A percentile compares a stretch with the other conserved stretches of the same genome.
Conservation (phyloP, 2,888 invertebrate species). For the Alloscopus bannaensis region DNA sequence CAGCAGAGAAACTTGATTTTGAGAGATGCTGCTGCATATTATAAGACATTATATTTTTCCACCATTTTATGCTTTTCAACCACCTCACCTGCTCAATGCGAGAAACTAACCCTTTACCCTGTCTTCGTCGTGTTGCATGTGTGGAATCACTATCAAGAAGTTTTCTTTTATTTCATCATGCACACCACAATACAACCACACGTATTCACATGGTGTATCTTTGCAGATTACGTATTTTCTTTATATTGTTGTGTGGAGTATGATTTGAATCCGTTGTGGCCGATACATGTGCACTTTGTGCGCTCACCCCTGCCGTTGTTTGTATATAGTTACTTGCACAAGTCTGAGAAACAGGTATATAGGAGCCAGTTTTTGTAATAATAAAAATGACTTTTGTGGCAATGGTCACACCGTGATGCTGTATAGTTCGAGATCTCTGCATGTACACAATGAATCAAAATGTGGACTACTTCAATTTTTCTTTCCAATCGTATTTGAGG, state of each 20-base stretch:
- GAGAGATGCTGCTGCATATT: neutral
- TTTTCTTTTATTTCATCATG: neutral
- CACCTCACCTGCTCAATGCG: neutral
- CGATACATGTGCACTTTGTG: too few species aligned
- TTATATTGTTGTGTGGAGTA: too few species aligned
- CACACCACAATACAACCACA: neutral
- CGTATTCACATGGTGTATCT: too few species aligned
- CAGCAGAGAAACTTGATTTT: neutral
- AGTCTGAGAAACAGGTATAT: neutral
- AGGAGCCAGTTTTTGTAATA: conserved; percentile 4
- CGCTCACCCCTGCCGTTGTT: too few species aligned
- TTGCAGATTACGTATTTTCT: too few species aligned
- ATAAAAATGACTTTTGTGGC: neutral
- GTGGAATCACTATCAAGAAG: neutral
- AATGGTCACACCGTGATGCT: neutral
- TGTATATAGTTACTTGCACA: conserved; percentile 10
- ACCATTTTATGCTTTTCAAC: neutral
- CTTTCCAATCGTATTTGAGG: too few species aligned
- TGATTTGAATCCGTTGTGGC: too few species aligned
- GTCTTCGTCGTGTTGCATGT: neutral
- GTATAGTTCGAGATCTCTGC: too few species aligned
- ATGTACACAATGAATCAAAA: too few species aligned
- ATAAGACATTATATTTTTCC: neutral
- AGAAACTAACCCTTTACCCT: conserved; percentile 4
- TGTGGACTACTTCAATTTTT: too few species aligned